Base-by-base conservation (phyloP, 2,888 invertebrate species). In the Phengaris arion region DNA sequence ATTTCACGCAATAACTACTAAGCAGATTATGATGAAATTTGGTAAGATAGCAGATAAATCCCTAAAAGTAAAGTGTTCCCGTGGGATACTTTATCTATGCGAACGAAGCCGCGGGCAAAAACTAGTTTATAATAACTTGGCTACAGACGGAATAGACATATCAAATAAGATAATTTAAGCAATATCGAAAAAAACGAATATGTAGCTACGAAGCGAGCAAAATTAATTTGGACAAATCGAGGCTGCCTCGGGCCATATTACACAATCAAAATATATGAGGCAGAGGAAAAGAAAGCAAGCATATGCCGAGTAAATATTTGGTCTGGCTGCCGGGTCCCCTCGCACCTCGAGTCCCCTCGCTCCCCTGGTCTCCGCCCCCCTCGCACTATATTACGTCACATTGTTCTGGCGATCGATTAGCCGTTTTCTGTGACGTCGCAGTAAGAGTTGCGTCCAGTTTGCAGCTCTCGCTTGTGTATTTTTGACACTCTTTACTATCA, bases 211-310 rank as follows among this genome's bases (percentile, higher is more conserved):
- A 80, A 81, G 84, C 83, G 85, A 82, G 84, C 83, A 83, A 87
- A 91, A 92, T 91, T 91, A 91, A 91, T 92, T 88, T 85, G 88
- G 86, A 15, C 89, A 89, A 90, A 91, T 75, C 77, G 79, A 74
- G 84, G 83, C 84, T 85, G 90, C 90, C 91, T 85, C 84, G 89
- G 89, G 86, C 87, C 86, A 89, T 84, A 90, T 93, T 92, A 91
- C 86, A 91, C 86, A 91, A 92, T 92, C 89, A 89, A 92, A 92
- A 92, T 92, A 93, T 92, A 92, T 92, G 93, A 92, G 87, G 89
- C 91, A 89, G 87, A 91, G 90, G 88, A 91, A 93, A 93, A 89
- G 92, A 93, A 93, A 91, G 90, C 91, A 92, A 93, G 91, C 93
- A 93, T 91, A 91, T 91, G 91, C 90, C 85, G 84, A 85, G 87